phyloP scores from a whole-genome alignment of 1,140 invertebrate genomes.

The Neelides sp. region DNA sequence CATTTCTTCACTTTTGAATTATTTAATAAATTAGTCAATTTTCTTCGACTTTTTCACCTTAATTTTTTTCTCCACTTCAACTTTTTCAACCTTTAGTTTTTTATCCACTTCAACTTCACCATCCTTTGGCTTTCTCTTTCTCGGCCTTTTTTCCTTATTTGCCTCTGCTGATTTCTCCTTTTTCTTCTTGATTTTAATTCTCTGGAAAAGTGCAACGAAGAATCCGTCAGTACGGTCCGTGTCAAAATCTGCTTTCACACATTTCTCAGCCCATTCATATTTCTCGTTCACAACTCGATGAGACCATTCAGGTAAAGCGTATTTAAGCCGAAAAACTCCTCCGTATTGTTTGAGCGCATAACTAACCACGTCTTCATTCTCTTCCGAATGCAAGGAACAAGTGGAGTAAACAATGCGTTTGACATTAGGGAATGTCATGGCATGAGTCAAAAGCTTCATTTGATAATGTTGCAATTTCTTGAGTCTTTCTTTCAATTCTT shows the following conservation, averaged over 20 bases:
- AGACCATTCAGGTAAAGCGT: constrained; percentile 28
- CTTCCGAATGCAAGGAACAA: constrained; percentile 75
- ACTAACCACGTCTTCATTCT: constrained; percentile 79
- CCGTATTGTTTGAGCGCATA: constrained; percentile 47
- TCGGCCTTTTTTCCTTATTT: no score
- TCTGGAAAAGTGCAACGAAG: constrained; percentile 86
- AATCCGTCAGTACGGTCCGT: constrained; percentile 79
- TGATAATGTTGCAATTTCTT: constrained; percentile 66
- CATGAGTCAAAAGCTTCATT: constrained; percentile 68
- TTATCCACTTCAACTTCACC: no score
- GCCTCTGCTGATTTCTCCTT: no score
- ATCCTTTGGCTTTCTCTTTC: no score
- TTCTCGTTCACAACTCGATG: constrained; percentile 33
- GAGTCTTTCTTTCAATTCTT: constrained; percentile 42
- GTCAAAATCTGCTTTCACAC: constrained; percentile 61
- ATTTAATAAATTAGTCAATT: no score
- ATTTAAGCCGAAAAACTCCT: constrained; percentile 34
- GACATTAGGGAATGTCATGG: constrained; percentile 69
- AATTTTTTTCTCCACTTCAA: no score
- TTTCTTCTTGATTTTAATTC: no score
- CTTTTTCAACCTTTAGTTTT: no score
- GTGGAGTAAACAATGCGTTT: constrained; percentile 87
- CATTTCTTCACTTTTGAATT: no score
- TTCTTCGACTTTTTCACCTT: no score
- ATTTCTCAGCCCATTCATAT: constrained; percentile 52